Evolutionary conservation across 2,888 invertebrate genomes (phyloP).

Genomic region (Heliconius aoede): DNA sequence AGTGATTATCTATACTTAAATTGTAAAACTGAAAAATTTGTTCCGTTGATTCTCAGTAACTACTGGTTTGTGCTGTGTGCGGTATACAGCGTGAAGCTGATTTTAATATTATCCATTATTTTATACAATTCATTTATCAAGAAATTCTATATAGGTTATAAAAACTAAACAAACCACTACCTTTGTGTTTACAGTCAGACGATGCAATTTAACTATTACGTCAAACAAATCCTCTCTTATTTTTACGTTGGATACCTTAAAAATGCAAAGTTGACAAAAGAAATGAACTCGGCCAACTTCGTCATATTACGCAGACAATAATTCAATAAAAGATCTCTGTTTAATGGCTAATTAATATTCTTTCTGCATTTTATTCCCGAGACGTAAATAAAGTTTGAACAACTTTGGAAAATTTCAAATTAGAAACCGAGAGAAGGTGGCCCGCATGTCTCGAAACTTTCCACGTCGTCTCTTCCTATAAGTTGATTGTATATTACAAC

Average conservation of each 20-base stretch:
- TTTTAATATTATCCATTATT: too few relatives aligned
- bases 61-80: too few relatives aligned
- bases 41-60: too few relatives aligned
- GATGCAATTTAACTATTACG: background rate
- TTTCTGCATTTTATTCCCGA: slow-evolving; percentile 9
- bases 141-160: too few relatives aligned
- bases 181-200: background rate
- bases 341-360: slow-evolving; percentile 17
- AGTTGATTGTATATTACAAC: background rate
- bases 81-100: too few relatives aligned
- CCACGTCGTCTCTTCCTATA: background rate
- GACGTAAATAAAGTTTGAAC: slow-evolving; percentile 25
- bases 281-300: background rate
- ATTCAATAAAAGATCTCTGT: background rate
- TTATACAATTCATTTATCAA: too few relatives aligned
- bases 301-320: slow-evolving; percentile 1
- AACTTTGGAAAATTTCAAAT: slow-evolving; percentile 15
- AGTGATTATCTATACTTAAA: too few relatives aligned
- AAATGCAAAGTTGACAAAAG: background rate
- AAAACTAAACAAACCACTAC: too few relatives aligned
- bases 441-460: slow-evolving; percentile 32
- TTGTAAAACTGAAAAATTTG: too few relatives aligned
- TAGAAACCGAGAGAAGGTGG: slow-evolving; percentile 15
- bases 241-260: background rate
- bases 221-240: background rate